Conservation (phyloP, 2,113 vertebrate genomes). For the Ramphastos sulfuratus region DNA sequence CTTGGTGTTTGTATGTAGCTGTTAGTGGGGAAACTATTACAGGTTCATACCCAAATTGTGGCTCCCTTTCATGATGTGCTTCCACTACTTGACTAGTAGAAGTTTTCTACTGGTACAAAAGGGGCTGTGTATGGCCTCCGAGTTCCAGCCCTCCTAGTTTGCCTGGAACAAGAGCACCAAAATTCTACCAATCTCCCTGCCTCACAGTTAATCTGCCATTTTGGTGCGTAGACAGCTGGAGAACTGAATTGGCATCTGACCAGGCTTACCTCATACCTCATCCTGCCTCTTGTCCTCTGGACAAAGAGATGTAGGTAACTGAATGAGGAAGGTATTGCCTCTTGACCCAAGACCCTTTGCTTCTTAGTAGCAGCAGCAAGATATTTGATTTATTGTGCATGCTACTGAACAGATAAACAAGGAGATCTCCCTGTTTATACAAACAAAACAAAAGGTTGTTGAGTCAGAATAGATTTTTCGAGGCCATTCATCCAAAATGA, state of each 20-base stretch:
- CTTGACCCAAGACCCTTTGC: not conserved
- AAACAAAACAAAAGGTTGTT: not conserved
- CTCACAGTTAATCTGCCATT: not conserved
- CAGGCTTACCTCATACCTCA: not conserved
- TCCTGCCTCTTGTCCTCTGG: not conserved
- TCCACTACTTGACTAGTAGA: not conserved
- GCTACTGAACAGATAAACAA: not conserved
- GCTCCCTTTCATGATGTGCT: not conserved
- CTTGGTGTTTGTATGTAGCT: not conserved
- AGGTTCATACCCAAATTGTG: not conserved
- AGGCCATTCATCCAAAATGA: conserved; percentile 7
- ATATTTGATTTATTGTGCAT: not conserved
- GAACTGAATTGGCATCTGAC: not conserved
- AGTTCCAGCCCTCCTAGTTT: not conserved
- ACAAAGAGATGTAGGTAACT: not conserved
- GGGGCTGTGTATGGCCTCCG: not conserved
- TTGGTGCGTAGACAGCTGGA: not conserved
- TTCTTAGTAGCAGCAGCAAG: not conserved
- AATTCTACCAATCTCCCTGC: not conserved
- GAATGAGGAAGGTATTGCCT: not conserved
- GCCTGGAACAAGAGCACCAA: not conserved
- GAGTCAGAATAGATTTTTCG: not conserved
- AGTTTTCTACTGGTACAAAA: not conserved
- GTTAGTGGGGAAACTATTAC: not conserved
- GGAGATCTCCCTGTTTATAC: not conserved